These are phyloP conservation scores for Syritta pipiens DNA, from an alignment of 2,888 invertebrate genomes.

Conservation along the genomic window DNA sequence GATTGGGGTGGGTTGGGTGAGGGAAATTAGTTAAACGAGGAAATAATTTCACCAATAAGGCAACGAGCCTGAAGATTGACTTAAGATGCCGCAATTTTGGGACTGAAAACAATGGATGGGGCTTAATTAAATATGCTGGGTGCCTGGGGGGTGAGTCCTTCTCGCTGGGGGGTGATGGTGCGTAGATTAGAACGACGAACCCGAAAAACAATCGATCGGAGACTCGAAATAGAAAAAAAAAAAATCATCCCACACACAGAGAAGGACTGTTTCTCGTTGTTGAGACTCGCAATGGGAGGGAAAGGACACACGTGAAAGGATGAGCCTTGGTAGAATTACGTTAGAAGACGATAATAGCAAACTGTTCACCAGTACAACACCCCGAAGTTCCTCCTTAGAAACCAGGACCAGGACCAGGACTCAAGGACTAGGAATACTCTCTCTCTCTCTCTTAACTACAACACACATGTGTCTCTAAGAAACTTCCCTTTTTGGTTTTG, in stretches of 20 bases:
- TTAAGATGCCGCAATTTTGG: conserved; percentile 37
- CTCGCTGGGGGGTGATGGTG: no score
- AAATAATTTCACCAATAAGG: conserved; percentile 39
- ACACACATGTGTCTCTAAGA: conserved; percentile 52
- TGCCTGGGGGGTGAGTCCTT: no score
- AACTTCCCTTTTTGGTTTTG: conserved; percentile 21
- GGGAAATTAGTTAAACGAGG: conserved; percentile 61
- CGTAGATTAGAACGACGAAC: no score
- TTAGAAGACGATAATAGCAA: conserved; percentile 64
- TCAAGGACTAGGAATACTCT: conserved; percentile 21
- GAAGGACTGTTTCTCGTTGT: no score
- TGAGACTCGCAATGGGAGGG: background rate
- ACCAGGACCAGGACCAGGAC: no score
- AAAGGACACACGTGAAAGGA: conserved; percentile 16
- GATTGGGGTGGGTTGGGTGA: background rate
- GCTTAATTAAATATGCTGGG: background rate
- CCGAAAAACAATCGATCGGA: background rate
- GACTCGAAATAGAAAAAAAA: conserved; percentile 1
- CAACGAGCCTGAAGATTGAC: conserved; percentile 2
- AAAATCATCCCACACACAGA: background rate
- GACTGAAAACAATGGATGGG: background rate
- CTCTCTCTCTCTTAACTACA: no score
- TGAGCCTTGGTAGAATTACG: conserved; percentile 43
- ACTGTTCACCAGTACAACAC: conserved; percentile 59
- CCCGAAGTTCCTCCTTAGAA: conserved; percentile 16